These are phyloP conservation scores for Elmis aenea DNA, from an alignment of 2,888 invertebrate species.

Conservation along the genomic window DNA sequence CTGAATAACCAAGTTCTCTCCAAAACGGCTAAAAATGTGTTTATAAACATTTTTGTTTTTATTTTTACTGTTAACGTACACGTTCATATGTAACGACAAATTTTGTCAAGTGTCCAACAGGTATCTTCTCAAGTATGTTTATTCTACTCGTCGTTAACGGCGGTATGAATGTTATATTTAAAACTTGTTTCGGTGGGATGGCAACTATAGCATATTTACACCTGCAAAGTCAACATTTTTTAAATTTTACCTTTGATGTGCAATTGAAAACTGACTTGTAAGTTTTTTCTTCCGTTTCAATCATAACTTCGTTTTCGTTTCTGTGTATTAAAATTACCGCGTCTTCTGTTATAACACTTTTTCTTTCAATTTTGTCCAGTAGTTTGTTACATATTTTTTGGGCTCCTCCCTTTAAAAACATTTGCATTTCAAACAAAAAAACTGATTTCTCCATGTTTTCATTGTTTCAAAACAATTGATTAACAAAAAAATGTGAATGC, in stretches of 20 bases:
- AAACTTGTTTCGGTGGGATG: conserved; percentile 26
- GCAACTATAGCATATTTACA: conserved; percentile 27
- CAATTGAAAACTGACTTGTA: conserved; percentile 23
- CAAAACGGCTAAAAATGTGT: conserved; percentile 30
- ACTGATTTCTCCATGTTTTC: neutral
- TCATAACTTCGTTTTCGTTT: conserved; percentile 15
- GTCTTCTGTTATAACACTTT: conserved; percentile 19
- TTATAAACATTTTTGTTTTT: conserved; percentile 3
- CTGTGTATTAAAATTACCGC: conserved; percentile 22
- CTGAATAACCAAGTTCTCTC: conserved; percentile 26
- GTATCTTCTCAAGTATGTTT: conserved; percentile 14
- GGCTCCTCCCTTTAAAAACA: conserved; percentile 26
- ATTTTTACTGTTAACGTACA: conserved; percentile 16
- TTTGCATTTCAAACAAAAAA: neutral
- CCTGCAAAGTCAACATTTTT: conserved; percentile 20
- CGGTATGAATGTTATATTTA: conserved; percentile 30
- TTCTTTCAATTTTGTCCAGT: conserved; percentile 17
- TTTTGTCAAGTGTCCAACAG: conserved; percentile 24
- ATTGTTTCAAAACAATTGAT: neutral
- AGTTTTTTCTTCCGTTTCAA: conserved; percentile 20
- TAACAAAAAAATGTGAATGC: neutral
- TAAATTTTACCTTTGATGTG: conserved; percentile 2
- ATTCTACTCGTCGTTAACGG: conserved; percentile 18
- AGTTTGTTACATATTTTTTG: conserved; percentile 27
- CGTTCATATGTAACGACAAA: conserved; percentile 31